Evolutionary conservation across 2,888 invertebrate species (phyloP), one percentile per base, ranked within the genome.

Genomic region (Eupithecia vulgata): DNA sequence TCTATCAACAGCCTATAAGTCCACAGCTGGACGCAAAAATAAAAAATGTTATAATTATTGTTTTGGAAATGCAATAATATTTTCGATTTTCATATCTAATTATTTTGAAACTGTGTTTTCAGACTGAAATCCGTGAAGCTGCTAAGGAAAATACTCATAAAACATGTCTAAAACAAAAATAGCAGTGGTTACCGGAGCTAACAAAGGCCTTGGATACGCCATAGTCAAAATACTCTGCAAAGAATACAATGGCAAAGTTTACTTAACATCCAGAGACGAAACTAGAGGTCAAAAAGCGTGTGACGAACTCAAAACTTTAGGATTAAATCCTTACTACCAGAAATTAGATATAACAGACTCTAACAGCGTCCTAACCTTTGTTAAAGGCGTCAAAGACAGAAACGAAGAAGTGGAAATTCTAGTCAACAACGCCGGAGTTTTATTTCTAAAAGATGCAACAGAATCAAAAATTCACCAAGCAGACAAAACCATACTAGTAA

Each of bases 391-490:
- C 3, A 87, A 93, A 80, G 84, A 91, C 10, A 94, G 92, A 68
- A 91, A 96, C 82, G 95, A 95, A 67, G 95, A 96, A 62, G 87
- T 97, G 5, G 96, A 97, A 83, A 88, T 97, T 57, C 88, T 97
- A 25, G 93, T 97, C 8, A 97, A 97, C 83, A 97, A 97, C 88
- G 97, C 97, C 12, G 97, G 95, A 78, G 81, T 94, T 73, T 79
- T 93, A 1, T 93, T 91, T 80, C 81, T 90, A 0, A 91, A 91
- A 81, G 90, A 91, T 72, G 83, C 91, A 1, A 81, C 79, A n/a
- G 91, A 93, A 82, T 74, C 91, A 0, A 90, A 87, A 71, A 25
- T 76, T 0, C 79, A 82, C 13, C 91, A 92, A 85, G 90, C 90
- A 0, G 87, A 91, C 76, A 83, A 90, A 68, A 93, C 93, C 0